Evolutionary conservation across 1,140 invertebrate species (phyloP), one percentile per base, ranked within the genome.

Genomic region (Ptiloglossa arizonensis): DNA sequence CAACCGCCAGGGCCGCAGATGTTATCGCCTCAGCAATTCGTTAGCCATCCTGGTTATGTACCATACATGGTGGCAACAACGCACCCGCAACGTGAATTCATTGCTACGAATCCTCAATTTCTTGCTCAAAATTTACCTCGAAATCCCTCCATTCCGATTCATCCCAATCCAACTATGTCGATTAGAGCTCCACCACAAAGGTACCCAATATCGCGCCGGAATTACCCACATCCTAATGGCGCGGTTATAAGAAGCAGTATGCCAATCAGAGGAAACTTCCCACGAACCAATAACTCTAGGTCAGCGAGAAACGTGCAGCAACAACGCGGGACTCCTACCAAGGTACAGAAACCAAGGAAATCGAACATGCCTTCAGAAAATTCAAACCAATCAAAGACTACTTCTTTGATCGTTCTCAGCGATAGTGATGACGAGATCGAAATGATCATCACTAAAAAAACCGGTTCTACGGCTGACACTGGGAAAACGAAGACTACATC

Each of bases 391-490:
- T 0, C 8, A 2, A 92, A 90, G 8, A 87, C 88, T 0, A 92
- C 90, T 0, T 91, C 90, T 6, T 48, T 92, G 5, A 92, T 92
- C 11, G 87, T 92, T 1, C 79, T 92, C 1, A 92, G 91, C 56
- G 91, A 92, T 32, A 91, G 91, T 35, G 91, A 93, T 24, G 91
- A 93, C 11, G 91, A 93, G 19, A 92, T 93, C n/a, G 90, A 93
- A 35, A 92, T 92, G 91, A 92, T 91, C 1, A 83, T 91, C 6
- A 84, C 88, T 3, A 87, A 91, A 17, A 91, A 91, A 22, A 48
- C 59, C 1, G 9, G 27, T 27, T 5, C 66, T 5, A 27, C 67
- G 3, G n/a, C 35, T 22, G 38, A 64, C 13, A 17, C 38, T 6
- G 60, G 62, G 6, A 82, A 63, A 66, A 8, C 29, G 15, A 68